Conservation (phyloP, 2,888 invertebrate species). For the Zaprionus obscuricornis region DNA sequence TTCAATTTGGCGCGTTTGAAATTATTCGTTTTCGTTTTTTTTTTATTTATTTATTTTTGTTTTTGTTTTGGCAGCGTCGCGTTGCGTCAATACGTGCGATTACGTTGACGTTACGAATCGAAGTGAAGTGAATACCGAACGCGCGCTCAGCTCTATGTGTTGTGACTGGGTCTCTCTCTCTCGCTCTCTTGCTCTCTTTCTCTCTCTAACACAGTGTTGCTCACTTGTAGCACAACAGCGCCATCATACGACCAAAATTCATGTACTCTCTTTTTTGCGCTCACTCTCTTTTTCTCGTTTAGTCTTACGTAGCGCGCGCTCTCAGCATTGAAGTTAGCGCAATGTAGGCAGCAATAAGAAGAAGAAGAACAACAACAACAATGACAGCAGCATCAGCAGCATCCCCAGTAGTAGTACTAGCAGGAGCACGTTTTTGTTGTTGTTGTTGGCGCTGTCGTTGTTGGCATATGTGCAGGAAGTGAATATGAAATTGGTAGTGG, state of each 20-base stretch:
- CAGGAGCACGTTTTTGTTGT: conserved; percentile 31
- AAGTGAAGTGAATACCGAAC: conserved; percentile 38
- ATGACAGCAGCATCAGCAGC: conserved; percentile 43
- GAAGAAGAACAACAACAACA: neutral
- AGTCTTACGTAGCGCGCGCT: conserved; percentile 29
- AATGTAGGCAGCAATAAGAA: conserved; percentile 4
- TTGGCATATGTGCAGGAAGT: conserved; percentile 69
- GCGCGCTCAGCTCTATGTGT: too few relatives aligned
- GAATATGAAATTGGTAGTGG: too few relatives aligned
- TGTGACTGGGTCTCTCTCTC: neutral
- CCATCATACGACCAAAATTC: conserved; percentile 25
- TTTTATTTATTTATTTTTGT: too few relatives aligned
- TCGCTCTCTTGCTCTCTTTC: neutral
- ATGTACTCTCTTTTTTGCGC: conserved; percentile 7
- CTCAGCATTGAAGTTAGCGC: conserved; percentile 23
- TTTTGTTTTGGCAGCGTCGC: conserved; percentile 4
- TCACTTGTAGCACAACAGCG: conserved; percentile 50
- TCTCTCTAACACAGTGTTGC: conserved; percentile 8
- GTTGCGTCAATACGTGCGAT: conserved; percentile 39
- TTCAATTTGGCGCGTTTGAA: conserved; percentile 35
- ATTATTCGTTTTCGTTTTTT: too few relatives aligned
- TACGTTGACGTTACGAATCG: conserved; percentile 46
- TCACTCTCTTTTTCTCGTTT: conserved; percentile 16
- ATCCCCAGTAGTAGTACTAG: conserved; percentile 58
- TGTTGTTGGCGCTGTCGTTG: conserved; percentile 31